Evolutionary conservation across 2,888 invertebrate genomes (phyloP).

Genomic region (Torymus auratus): DNA sequence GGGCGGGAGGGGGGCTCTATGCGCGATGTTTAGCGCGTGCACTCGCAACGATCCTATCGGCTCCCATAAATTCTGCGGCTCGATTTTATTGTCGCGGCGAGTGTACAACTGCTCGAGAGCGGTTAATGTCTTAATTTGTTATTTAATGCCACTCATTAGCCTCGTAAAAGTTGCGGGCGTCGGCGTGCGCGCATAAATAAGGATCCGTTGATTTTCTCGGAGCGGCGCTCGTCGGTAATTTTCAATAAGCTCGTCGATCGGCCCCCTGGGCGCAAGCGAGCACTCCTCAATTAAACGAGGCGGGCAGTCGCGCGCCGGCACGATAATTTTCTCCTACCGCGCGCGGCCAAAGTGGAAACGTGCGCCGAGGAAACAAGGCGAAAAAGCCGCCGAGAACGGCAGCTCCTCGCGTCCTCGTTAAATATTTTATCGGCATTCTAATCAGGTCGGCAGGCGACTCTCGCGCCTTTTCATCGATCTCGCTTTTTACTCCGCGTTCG

Average conservation of each 20-base stretch:
- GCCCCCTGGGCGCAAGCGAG: constrained; percentile 5
- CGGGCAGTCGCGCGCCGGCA: constrained; percentile 20
- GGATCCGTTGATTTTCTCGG: constrained; percentile 38
- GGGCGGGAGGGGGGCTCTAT: neutral
- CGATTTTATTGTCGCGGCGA: no score
- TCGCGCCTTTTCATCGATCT: constrained; percentile 55
- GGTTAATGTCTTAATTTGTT: neutral
- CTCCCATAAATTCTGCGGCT: constrained; percentile 16
- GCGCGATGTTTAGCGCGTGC: neutral
- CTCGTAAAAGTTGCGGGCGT: constrained; percentile 21
- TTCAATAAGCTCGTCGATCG: constrained; percentile 51
- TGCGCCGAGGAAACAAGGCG: constrained; percentile 7
- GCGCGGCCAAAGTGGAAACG: constrained; percentile 31
- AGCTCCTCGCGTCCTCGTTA: constrained; percentile 50
- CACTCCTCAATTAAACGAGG: constrained; percentile 37
- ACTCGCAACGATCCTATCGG: neutral
- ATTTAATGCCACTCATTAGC: constrained; percentile 31
- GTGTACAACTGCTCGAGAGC: no score
- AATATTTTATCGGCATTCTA: constrained; percentile 58
- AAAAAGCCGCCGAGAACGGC: neutral
- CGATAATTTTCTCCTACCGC: constrained; percentile 55
- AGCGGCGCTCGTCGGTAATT: constrained; percentile 39
- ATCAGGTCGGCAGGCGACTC: constrained; percentile 45
- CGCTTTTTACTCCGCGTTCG: constrained; percentile 38
- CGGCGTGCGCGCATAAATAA: constrained; percentile 14